phyloP scores from a whole-genome alignment of 2,113 vertebrate species.

The Cathartes aura region DNA sequence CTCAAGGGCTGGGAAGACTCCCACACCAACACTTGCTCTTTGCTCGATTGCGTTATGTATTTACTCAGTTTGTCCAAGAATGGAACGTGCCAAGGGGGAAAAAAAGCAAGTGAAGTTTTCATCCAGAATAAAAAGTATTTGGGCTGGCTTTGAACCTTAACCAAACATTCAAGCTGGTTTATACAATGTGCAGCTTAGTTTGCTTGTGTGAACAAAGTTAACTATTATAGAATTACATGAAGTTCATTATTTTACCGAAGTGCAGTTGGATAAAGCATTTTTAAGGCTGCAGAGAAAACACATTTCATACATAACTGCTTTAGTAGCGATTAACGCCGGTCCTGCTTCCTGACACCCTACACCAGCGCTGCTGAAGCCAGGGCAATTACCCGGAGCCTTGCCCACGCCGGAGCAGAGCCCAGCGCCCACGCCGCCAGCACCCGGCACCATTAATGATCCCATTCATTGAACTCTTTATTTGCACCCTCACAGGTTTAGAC shows the following conservation, averaged over 20 bases:
- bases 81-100: background rate
- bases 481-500: constrained; percentile 63
- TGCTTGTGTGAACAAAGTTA: too few relatives aligned
- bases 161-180: background rate
- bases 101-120: background rate
- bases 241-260: background rate
- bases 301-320: background rate
- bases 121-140: background rate
- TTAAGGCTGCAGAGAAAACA: background rate
- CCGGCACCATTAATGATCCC: constrained; percentile 69
- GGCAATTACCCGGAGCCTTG: constrained; percentile 55
- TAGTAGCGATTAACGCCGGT: constrained; percentile 14
- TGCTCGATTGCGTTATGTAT: background rate
- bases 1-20: background rate
- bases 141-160: background rate
- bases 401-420: constrained; percentile 55
- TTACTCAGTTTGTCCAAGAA: background rate
- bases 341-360: constrained; percentile 55
- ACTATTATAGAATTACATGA: fast-evolving
- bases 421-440: constrained; percentile 38
- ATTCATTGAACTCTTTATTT: constrained; percentile 66
- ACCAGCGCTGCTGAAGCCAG: constrained; percentile 26
- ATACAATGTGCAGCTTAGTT: background rate
- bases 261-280: background rate
- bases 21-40: background rate